These are phyloP conservation scores for Eucidaris tribuloides DNA, from an alignment of 35 echinoderm and acorn worm genomes.

Conservation along the genomic window DNA sequence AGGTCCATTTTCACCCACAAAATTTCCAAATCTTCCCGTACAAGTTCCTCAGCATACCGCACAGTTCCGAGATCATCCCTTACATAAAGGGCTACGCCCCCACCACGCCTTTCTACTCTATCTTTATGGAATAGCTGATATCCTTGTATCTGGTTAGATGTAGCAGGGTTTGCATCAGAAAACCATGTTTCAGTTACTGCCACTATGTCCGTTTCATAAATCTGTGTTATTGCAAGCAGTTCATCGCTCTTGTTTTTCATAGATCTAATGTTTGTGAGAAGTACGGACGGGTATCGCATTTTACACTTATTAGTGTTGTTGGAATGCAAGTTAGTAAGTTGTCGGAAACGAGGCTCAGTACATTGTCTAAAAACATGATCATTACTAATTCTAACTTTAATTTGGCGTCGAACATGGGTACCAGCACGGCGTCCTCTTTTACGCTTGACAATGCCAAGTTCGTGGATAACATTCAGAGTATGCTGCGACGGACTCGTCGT, in stretches of 20 bases:
- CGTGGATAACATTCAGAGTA: too few relatives aligned
- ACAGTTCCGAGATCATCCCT: background rate
- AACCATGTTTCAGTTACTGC: constrained; percentile 16
- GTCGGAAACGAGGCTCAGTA: too few relatives aligned
- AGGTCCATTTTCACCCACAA: background rate
- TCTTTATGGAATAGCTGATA: background rate
- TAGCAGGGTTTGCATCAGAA: background rate
- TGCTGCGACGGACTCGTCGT: too few relatives aligned
- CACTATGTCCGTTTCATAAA: background rate
- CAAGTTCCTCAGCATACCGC: background rate
- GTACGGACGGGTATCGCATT: background rate
- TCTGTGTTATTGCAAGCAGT: background rate
- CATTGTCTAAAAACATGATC: too few relatives aligned
- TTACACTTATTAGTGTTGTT: too few relatives aligned
- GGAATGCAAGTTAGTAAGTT: too few relatives aligned
- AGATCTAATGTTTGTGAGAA: background rate
- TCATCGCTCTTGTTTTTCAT: background rate
- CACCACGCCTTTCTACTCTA: background rate
- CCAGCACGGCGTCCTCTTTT: too few relatives aligned
- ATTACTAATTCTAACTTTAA: too few relatives aligned
- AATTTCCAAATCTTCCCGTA: background rate
- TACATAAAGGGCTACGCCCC: constrained; percentile 15
- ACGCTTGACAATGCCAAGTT: too few relatives aligned
- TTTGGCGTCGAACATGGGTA: too few relatives aligned
- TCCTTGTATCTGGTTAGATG: background rate